phyloP scores from a whole-genome alignment of 2,888 invertebrate genomes.

The Tillus elongatus region DNA sequence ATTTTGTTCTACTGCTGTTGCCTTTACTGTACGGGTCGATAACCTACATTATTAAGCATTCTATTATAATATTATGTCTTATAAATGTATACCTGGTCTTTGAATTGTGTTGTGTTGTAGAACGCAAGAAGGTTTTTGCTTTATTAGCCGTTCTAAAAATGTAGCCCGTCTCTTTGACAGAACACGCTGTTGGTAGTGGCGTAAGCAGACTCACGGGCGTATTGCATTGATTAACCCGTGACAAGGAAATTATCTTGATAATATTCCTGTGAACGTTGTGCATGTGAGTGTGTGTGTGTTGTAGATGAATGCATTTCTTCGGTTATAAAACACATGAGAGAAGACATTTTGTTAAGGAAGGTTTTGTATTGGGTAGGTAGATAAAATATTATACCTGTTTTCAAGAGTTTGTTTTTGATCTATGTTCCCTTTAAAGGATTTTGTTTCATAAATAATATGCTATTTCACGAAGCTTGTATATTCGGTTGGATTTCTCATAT shows the following conservation, averaged over 20 bases:
- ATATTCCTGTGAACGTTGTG: slow-evolving; percentile 10
- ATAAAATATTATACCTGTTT: too few species aligned
- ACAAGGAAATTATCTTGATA: slow-evolving; percentile 25
- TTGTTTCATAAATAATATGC: too few species aligned
- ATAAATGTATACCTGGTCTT: background rate
- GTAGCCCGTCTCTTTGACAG: slow-evolving; percentile 26
- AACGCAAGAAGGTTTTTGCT: slow-evolving; percentile 29
- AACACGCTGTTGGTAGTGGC: too few species aligned
- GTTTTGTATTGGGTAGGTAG: too few species aligned
- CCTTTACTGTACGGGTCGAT: slow-evolving; percentile 42
- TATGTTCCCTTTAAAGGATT: too few species aligned
- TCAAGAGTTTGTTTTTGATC: too few species aligned
- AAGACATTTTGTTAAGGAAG: too few species aligned
- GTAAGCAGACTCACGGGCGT: slow-evolving; percentile 17
- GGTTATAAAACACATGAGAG: too few species aligned
- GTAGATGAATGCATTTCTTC: too few species aligned
- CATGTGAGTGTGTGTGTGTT: slow-evolving; percentile 9
- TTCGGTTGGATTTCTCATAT: too few species aligned
- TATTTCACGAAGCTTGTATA: too few species aligned
- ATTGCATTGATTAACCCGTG: slow-evolving; percentile 30
- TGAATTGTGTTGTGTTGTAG: slow-evolving; percentile 4
- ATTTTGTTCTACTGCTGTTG: too few species aligned
- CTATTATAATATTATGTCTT: background rate
- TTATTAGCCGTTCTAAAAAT: slow-evolving; percentile 41
- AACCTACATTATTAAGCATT: slow-evolving; percentile 40